Percentiles rank a stretch among this genome's conserved stretches.
Conservation (phyloP, 2,113 vertebrate genomes). For the Eulacestoma nigropectus region DNA sequence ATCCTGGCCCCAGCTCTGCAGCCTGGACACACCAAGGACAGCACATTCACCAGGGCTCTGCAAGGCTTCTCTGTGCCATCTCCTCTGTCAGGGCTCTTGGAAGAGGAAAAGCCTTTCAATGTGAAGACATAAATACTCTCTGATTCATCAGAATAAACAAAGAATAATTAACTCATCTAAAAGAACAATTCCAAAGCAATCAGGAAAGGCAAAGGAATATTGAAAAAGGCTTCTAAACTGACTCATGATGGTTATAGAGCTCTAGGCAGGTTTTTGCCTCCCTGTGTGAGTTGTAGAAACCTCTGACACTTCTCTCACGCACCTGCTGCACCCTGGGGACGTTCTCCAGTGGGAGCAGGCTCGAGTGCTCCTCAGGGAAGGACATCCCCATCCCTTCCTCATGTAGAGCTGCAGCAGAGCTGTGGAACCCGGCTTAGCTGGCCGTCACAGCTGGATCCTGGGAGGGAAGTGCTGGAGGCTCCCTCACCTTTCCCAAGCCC, state of each 20-base stretch:
- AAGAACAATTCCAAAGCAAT: background rate
- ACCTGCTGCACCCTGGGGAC: background rate
- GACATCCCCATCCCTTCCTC: background rate
- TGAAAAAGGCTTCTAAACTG: background rate
- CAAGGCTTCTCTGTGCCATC: background rate
- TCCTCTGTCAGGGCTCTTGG: background rate
- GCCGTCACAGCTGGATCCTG: background rate
- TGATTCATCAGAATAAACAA: background rate
- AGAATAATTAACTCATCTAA: background rate
- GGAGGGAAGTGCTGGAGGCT: background rate
- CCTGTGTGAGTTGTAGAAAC: background rate
- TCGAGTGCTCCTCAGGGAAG: background rate
- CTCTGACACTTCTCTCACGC: background rate
- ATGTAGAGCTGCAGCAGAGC: background rate
- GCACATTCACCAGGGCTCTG: background rate
- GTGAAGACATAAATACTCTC: background rate
- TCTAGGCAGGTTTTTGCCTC: background rate
- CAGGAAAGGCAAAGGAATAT: background rate
- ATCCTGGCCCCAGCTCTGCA: background rate
- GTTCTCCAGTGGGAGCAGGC: background rate
- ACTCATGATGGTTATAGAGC: background rate
- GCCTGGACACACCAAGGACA: background rate
- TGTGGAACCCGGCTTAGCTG: background rate
- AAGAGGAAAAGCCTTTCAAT: background rate
- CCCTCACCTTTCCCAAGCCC: background rate